phyloP scores from a whole-genome alignment of 2,888 invertebrate species.

The Bursaphelenchus okinawaensis region DNA sequence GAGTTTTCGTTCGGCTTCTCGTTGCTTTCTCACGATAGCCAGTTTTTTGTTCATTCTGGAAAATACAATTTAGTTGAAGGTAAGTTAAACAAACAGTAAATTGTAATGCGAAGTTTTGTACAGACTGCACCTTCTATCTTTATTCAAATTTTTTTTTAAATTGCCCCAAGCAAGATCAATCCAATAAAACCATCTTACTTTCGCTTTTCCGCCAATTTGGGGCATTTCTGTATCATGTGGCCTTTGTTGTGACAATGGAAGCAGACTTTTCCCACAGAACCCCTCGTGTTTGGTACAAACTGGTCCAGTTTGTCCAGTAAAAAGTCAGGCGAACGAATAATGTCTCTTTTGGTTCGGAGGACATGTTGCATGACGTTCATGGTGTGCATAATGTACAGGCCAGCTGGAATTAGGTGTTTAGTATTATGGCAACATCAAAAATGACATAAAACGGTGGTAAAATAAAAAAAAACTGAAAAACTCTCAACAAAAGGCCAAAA shows the following conservation, averaged over 20 bases:
- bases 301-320: not conserved
- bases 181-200: not conserved
- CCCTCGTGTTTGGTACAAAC: not conserved
- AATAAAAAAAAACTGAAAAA: not conserved
- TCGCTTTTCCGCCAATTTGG: not conserved
- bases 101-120: no score
- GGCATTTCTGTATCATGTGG: not conserved
- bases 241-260: not conserved
- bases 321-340: not conserved
- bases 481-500: not conserved
- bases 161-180: no score
- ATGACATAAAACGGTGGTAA: no score
- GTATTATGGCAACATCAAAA: no score
- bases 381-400: not conserved
- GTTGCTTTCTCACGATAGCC: no score
- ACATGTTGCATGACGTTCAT: not conserved
- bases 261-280: not conserved
- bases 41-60: no score
- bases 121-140: no score
- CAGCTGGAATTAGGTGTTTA: not conserved
- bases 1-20: no score
- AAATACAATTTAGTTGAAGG: no score
- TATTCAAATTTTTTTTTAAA: no score
- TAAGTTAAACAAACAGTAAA: no score
- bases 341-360: not conserved